Conservation (phyloP, 2,888 invertebrate genomes). For the Synanthedon vespiformis region DNA sequence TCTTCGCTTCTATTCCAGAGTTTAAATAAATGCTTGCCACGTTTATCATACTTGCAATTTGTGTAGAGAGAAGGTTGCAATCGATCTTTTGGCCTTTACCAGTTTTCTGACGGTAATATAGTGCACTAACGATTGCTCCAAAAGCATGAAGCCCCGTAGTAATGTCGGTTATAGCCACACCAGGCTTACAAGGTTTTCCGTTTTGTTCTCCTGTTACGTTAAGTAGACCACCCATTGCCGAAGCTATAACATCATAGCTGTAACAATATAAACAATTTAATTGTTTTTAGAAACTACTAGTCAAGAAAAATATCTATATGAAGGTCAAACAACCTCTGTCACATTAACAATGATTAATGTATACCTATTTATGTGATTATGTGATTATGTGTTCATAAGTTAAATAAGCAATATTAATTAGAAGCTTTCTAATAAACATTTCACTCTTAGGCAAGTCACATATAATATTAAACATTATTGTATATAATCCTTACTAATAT, state of each 20-base stretch:
- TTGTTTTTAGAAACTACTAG: too few species aligned
- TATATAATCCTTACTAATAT: too few species aligned
- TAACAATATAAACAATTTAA: conserved; percentile 19
- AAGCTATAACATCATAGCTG: conserved; percentile 92
- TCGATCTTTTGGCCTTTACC: conserved; percentile 93
- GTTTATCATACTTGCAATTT: conserved; percentile 89
- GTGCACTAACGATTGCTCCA: conserved; percentile 92
- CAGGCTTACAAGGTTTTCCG: conserved; percentile 90
- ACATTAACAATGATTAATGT: too few species aligned
- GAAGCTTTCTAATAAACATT: too few species aligned
- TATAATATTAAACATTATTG: too few species aligned
- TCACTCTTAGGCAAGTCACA: too few species aligned
- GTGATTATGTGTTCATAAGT: too few species aligned
- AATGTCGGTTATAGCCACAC: conserved; percentile 93
- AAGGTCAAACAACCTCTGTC: too few species aligned
- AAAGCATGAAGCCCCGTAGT: conserved; percentile 95
- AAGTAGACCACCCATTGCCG: conserved; percentile 90
- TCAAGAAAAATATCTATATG: too few species aligned
- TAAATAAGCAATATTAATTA: too few species aligned
- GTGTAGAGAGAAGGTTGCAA: conserved; percentile 93
- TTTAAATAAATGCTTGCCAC: conserved; percentile 92
- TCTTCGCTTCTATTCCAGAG: conserved; percentile 78
- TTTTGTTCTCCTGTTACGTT: conserved; percentile 88
- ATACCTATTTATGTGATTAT: too few species aligned
- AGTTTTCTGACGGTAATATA: conserved; percentile 81